Base-by-base conservation (phyloP, 2,113 vertebrate genomes). In the Xenotilapia flavipinnis region DNA sequence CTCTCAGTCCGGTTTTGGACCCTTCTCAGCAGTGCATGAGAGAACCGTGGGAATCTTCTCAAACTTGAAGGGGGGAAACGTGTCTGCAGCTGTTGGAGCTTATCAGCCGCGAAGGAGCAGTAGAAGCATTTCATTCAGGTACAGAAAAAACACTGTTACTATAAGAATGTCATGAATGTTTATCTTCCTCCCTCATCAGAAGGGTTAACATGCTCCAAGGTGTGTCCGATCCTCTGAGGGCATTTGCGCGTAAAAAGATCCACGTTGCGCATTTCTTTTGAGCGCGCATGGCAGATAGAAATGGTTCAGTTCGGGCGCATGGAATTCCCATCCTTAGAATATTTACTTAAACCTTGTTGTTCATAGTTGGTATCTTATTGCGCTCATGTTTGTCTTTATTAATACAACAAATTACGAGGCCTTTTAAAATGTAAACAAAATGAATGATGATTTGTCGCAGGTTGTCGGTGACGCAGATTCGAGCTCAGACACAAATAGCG, bases 211-310 rank as follows among this genome's bases (percentile, higher is more conserved):
- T 45, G 73, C 53, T n/a, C 40, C 65, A 84, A 95, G 95, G 95
- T 96, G 96, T 96, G 95, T 94, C 95, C 84, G 82, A 12, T 65
- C 85, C 40, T 42, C 45, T 26, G 80, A 28, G 42, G 68, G 26
- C 60, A 65, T 81, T 28, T 58, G 90, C 95, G 90, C 92, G 93
- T 89, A 94, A 95, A 94, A 84, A 55, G 10, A 15, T 3, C 2
- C 8, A 28, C 19, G 55, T 81, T 89, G 86, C 86, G 89, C 90
- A 87, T 81, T 88, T 89, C 58, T 79, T 33, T n/a, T 77, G 49
- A 62, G 13, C 77, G 86, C 87, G 86, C 89, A 58, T 81, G 90
- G n/a, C 85, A 85, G 40, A 81, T 9, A 26, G 42, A 85, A 15
- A 82, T 0, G 75, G 21, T 38, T 88, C 83, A 70, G 9, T 85